These are phyloP conservation scores for Mellivora capensis DNA, from an alignment of 2,113 vertebrate species.

Conservation along the genomic window DNA sequence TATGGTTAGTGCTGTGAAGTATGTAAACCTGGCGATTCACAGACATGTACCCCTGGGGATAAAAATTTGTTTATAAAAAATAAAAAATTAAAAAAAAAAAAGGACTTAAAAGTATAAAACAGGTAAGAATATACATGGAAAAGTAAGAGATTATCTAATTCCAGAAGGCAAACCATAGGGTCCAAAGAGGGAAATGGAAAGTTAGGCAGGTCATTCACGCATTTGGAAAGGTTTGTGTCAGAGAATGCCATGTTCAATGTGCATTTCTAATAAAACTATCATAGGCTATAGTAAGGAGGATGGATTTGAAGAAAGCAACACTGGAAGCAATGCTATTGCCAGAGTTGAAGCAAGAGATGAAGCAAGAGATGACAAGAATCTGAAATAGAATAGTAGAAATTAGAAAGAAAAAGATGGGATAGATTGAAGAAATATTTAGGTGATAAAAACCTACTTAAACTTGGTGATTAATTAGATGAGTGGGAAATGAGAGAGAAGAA, in stretches of 20 bases:
- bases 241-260: background rate
- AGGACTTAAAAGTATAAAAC: background rate
- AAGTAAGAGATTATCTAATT: background rate
- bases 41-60: too few species aligned
- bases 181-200: background rate
- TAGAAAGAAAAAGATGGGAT: background rate
- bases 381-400: background rate
- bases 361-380: background rate
- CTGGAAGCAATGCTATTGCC: background rate
- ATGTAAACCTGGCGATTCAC: too few species aligned
- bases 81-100: too few species aligned
- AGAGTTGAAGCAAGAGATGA: background rate
- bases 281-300: background rate
- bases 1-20: too few species aligned
- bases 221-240: background rate
- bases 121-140: background rate
- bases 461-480: background rate
- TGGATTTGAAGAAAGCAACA: background rate
- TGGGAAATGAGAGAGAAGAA: background rate
- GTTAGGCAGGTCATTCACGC: background rate
- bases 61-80: too few species aligned
- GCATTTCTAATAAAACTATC: background rate
- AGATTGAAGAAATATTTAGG: background rate
- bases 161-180: background rate
- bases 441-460: background rate